Percentiles rank a stretch among this genome's conserved stretches.
Evolutionary conservation across 2,797 vertebrate species (phyloP).

Genomic region (Craterocephalus amniculus): DNA sequence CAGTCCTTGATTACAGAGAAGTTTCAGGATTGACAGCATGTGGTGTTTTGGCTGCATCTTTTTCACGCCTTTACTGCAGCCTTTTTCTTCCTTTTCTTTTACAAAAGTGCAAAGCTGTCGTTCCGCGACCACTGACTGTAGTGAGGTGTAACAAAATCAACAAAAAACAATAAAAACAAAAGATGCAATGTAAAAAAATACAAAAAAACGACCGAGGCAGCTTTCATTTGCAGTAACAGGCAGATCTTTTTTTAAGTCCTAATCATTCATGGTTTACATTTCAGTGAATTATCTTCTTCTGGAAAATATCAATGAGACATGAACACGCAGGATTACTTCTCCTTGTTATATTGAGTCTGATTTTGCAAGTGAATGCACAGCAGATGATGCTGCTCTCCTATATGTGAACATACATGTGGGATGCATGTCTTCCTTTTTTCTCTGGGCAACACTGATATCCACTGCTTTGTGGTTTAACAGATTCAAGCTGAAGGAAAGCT

Average conservation of each 20-base stretch:
- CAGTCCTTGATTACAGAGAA: conserved; percentile 42
- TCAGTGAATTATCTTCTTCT: conserved; percentile 21
- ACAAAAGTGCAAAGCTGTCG: conserved; percentile 1
- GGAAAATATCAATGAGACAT: conserved; percentile 24
- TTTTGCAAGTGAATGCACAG: conserved; percentile 5
- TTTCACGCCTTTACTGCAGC: conserved; percentile 27
- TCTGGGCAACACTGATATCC: conserved; percentile 2
- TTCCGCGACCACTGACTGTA: conserved; percentile 18
- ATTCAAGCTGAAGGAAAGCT: conserved; percentile 2
- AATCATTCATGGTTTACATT: conserved; percentile 24
- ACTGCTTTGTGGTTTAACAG: neutral
- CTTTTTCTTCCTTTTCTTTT: neutral
- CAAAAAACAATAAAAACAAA: neutral
- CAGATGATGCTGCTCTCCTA: neutral
- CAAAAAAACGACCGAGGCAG: conserved; percentile 8
- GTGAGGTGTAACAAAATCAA: neutral
- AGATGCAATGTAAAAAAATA: neutral
- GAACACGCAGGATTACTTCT: conserved; percentile 5
- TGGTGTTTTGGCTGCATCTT: conserved; percentile 43
- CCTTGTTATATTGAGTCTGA: conserved; percentile 10
- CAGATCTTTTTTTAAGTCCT: conserved; percentile 23
- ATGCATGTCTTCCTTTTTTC: neutral
- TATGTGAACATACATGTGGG: conserved; percentile 7
- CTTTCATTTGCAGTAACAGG: conserved; percentile 39
- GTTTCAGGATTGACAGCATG: conserved; percentile 44